A percentile compares a stretch with the other conserved stretches of the same genome.
These are phyloP conservation scores for Pangasianodon gigas DNA, from an alignment of 2,113 vertebrate species.

Conservation along the genomic window DNA sequence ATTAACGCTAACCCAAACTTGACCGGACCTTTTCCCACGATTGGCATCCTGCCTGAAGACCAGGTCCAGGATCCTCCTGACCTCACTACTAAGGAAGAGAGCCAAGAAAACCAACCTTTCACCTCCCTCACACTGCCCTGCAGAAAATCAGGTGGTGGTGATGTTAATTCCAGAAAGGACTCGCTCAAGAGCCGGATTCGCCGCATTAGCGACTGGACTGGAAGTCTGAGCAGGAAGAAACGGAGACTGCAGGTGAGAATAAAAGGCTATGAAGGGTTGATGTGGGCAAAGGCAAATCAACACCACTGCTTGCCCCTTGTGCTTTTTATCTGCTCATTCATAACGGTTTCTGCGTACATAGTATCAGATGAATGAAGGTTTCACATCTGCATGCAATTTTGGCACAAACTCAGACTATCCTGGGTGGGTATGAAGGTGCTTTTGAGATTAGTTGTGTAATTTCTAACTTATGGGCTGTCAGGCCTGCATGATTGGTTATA, in stretches of 20 bases:
- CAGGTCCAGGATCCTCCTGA: constrained; percentile 65
- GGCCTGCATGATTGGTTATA: background rate
- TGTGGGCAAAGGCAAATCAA: background rate
- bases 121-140: constrained; percentile 83
- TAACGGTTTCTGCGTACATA: background rate
- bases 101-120: constrained; percentile 67
- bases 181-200: constrained; percentile 86
- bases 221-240: constrained; percentile 91
- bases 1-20: constrained; percentile 70
- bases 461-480: background rate
- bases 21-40: constrained; percentile 67
- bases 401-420: background rate
- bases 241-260: constrained; percentile 85
- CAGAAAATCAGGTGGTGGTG: constrained; percentile 67
- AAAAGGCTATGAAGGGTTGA: background rate
- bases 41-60: constrained; percentile 63
- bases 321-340: background rate
- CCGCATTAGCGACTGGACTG: constrained; percentile 90
- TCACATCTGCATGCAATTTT: constrained; percentile 26
- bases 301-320: background rate
- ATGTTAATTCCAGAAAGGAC: constrained; percentile 80
- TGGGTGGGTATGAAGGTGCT: background rate
- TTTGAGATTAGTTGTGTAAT: background rate
- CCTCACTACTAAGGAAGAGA: constrained; percentile 70
- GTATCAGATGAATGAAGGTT: constrained; percentile 1